phyloP scores from a whole-genome alignment of 2,797 vertebrate genomes.

The Cyprinella venusta region DNA sequence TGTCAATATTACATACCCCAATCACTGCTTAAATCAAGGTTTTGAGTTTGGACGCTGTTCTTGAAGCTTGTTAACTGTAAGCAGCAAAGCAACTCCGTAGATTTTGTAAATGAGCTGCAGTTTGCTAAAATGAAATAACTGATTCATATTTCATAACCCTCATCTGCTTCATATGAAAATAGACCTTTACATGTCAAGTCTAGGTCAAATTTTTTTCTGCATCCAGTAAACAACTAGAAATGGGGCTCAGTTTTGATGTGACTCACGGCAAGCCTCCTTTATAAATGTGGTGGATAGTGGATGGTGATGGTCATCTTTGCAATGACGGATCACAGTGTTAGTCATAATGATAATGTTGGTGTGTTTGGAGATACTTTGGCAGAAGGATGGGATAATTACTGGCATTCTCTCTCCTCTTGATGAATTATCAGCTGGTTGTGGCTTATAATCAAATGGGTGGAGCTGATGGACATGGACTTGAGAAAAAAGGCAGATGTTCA shows the following conservation, averaged over 20 bases:
- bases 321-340: conserved; percentile 17
- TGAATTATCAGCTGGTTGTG: conserved; percentile 45
- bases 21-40: not conserved
- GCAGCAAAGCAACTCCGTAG: not conserved
- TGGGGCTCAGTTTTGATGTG: not conserved
- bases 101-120: conserved; percentile 4
- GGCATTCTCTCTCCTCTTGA: conserved; percentile 1
- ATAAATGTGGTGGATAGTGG: not conserved
- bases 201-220: not conserved
- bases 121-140: conserved; percentile 1
- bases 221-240: not conserved
- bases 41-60: not conserved
- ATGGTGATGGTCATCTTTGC: conserved; percentile 14
- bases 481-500: conserved; percentile 35
- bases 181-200: not conserved
- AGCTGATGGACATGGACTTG: conserved; percentile 36
- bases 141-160: conserved; percentile 17
- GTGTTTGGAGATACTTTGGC: conserved; percentile 27
- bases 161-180: conserved; percentile 5
- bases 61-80: not conserved
- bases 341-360: conserved; percentile 35
- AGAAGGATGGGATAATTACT: conserved; percentile 48
- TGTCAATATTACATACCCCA: no score
- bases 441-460: conserved; percentile 48
- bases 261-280: not conserved